These are phyloP conservation scores for Anarhynchus alexandrinus DNA, from an alignment of 2,113 vertebrate genomes.

Conservation along the genomic window DNA sequence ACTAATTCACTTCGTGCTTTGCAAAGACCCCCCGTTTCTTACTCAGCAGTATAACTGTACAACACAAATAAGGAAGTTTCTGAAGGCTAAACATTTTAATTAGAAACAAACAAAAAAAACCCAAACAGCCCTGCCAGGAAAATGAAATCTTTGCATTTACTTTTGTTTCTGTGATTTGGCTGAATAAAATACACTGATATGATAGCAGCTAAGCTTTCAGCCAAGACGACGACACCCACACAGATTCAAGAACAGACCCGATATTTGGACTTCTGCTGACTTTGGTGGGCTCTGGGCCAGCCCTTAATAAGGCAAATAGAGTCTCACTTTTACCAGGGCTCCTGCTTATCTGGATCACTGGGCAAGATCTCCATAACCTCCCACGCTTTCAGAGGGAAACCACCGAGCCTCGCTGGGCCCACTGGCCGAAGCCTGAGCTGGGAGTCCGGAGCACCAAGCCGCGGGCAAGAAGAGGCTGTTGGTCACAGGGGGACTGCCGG, in stretches of 20 bases:
- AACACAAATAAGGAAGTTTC: conserved; percentile 1
- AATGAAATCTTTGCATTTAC: background rate
- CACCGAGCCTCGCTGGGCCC: background rate
- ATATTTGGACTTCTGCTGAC: background rate
- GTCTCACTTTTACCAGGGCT: background rate
- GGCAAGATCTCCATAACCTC: background rate
- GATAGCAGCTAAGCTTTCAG: background rate
- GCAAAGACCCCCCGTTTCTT: conserved; percentile 37
- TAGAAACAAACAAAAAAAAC: background rate
- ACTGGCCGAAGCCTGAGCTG: background rate
- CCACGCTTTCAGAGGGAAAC: background rate
- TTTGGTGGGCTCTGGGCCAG: background rate
- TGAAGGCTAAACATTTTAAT: conserved; percentile 34
- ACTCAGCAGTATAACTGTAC: conserved; percentile 16
- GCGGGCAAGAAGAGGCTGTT: background rate
- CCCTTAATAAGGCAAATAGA: background rate
- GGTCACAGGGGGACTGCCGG: background rate
- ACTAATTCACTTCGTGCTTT: conserved; percentile 12
- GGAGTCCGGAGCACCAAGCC: fast-evolving
- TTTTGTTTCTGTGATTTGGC: background rate
- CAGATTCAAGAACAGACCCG: background rate
- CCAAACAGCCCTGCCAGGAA: background rate
- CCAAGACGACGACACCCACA: background rate
- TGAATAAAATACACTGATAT: background rate
- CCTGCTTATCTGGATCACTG: background rate